Evolutionary conservation across 1,140 invertebrate genomes (phyloP).

Genomic region (Agrypnia vestita): DNA sequence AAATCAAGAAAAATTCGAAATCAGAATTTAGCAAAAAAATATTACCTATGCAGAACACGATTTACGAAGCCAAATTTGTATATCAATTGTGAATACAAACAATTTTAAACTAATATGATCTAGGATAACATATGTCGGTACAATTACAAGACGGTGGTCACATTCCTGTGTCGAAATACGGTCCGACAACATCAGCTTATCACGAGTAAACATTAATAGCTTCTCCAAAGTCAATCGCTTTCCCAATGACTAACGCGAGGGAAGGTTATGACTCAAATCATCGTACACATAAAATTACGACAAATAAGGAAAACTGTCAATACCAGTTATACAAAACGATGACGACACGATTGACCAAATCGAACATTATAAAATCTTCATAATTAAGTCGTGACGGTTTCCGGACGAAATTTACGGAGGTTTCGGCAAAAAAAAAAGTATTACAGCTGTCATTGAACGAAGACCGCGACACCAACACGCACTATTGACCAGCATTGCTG

Average conservation of each 20-base stretch:
- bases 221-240: neutral
- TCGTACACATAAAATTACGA: neutral
- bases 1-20: too few relatives aligned
- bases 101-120: too few relatives aligned
- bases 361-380: neutral
- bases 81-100: too few relatives aligned
- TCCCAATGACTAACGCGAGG: slow-evolving; percentile 13
- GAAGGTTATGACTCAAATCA: slow-evolving; percentile 35
- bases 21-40: too few relatives aligned
- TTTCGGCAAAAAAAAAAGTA: slow-evolving; percentile 13
- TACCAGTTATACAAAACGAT: slow-evolving; percentile 2
- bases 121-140: too few relatives aligned
- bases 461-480: slow-evolving; percentile 10
- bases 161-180: too few relatives aligned
- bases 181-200: too few relatives aligned
- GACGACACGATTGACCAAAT: neutral
- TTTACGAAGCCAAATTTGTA: too few relatives aligned
- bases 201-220: too few relatives aligned
- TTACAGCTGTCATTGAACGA: slow-evolving; percentile 35
- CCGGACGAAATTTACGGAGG: neutral
- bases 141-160: too few relatives aligned
- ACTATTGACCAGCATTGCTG: slow-evolving; percentile 6
- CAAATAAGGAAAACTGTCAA: slow-evolving; percentile 10
- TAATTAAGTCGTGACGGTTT: neutral
- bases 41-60: too few relatives aligned